A percentile compares a stretch with the other conserved stretches of the same genome.
These are phyloP conservation scores for Numenius arquata DNA, from an alignment of 2,113 vertebrate species.

Conservation along the genomic window DNA sequence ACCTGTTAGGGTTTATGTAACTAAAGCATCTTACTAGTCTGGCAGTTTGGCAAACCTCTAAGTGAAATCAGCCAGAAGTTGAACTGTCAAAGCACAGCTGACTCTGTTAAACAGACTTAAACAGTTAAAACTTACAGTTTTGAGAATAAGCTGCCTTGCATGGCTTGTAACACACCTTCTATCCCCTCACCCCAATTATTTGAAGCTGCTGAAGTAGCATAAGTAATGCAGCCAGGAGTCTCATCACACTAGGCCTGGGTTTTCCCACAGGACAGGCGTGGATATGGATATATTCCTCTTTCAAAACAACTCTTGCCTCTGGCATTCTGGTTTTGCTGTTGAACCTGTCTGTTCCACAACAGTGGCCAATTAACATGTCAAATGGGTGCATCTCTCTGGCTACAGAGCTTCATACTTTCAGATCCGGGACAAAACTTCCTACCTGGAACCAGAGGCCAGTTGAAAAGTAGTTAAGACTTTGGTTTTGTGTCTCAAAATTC, in stretches of 20 bases:
- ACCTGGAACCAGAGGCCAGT: background rate
- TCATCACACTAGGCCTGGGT: background rate
- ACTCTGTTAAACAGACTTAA: background rate
- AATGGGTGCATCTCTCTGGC: background rate
- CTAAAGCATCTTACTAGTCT: background rate
- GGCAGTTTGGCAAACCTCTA: background rate
- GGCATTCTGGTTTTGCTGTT: background rate
- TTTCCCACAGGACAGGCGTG: background rate
- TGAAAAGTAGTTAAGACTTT: background rate
- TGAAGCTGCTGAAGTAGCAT: background rate
- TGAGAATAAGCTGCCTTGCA: background rate
- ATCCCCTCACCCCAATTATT: background rate
- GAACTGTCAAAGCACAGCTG: background rate
- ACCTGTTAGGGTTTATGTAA: background rate
- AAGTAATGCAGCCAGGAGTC: background rate
- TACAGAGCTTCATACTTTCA: background rate
- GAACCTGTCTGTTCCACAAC: conserved; percentile 5
- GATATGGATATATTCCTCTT: background rate
- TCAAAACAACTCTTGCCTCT: background rate
- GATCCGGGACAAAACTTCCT: background rate
- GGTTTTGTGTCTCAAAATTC: background rate
- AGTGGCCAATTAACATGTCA: background rate
- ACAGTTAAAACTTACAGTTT: background rate
- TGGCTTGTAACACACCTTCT: background rate
- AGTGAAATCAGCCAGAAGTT: background rate